Conservation (phyloP, 2,797 vertebrate species). For the Carcharodon carcharias region DNA sequence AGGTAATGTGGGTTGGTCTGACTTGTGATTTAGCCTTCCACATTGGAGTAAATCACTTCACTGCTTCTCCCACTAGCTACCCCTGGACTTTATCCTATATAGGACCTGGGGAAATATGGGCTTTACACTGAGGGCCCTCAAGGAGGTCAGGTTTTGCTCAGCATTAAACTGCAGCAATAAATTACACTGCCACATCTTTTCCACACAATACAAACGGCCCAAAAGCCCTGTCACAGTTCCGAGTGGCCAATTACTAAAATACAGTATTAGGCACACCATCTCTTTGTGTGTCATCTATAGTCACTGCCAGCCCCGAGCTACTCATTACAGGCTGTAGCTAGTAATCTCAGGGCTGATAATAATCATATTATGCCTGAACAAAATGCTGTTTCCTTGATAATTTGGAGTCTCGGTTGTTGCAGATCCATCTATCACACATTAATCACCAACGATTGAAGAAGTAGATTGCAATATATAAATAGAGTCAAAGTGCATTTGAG, state of each 20-base stretch:
- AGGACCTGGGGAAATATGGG: not conserved
- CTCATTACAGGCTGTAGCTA: not conserved
- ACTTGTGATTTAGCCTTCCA: no score
- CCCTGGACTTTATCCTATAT: not conserved
- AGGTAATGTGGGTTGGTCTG: not conserved
- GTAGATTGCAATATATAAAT: not conserved
- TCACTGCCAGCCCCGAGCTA: not conserved
- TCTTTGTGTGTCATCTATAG: not conserved
- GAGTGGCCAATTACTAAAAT: not conserved
- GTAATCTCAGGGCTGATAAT: not conserved
- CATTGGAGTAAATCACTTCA: not conserved
- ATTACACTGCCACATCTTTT: not conserved
- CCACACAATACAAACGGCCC: no score
- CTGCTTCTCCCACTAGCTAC: not conserved
- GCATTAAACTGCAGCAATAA: not conserved
- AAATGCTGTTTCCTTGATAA: slow-evolving; percentile 4
- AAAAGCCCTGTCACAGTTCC: not conserved
- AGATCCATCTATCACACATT: not conserved
- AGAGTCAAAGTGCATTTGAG: not conserved
- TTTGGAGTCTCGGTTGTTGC: not conserved
- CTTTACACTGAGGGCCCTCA: not conserved
- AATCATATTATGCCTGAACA: not conserved
- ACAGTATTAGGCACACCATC: not conserved
- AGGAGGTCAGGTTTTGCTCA: not conserved
- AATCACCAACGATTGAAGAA: not conserved